Conservation (phyloP, 2,888 invertebrate genomes). For the Leptothorax acervorum region DNA sequence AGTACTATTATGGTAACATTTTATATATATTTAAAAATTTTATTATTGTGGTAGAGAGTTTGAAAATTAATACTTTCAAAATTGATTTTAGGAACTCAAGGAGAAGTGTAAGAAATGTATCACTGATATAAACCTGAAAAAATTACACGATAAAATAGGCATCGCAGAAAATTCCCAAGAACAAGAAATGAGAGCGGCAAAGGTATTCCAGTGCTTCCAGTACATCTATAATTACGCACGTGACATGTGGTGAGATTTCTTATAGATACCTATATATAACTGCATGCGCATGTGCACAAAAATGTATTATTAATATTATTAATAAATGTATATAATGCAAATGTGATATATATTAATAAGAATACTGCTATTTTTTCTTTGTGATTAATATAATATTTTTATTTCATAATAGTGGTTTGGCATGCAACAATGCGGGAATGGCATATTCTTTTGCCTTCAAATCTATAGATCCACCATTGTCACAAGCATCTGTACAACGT, state of each 20-base stretch:
- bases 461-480: conserved; percentile 65
- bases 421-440: conserved; percentile 73
- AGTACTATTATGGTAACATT: conserved; percentile 74
- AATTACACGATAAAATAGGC: conserved; percentile 73
- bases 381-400: conserved; percentile 28
- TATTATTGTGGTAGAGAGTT: neutral
- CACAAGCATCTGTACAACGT: conserved; percentile 65
- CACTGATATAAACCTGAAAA: conserved; percentile 63
- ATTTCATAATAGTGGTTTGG: conserved; percentile 75
- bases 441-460: conserved; percentile 75
- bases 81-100: conserved; percentile 73
- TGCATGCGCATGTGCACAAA: neutral
- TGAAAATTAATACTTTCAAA: conserved; percentile 16
- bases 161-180: conserved; percentile 63
- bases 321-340: neutral
- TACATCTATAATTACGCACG: conserved; percentile 78
- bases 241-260: conserved; percentile 77
- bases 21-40: conserved; percentile 1
- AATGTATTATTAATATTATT: neutral
- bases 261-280: neutral
- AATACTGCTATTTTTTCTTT: neutral
- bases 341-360: neutral
- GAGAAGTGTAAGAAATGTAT: conserved; percentile 69
- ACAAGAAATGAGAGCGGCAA: conserved; percentile 72
- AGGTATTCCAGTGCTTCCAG: conserved; percentile 79